Evolutionary conservation across 2,113 vertebrate species (phyloP), one percentile per base, ranked within the genome.

Genomic region (Gasterosteus nipponicus): DNA sequence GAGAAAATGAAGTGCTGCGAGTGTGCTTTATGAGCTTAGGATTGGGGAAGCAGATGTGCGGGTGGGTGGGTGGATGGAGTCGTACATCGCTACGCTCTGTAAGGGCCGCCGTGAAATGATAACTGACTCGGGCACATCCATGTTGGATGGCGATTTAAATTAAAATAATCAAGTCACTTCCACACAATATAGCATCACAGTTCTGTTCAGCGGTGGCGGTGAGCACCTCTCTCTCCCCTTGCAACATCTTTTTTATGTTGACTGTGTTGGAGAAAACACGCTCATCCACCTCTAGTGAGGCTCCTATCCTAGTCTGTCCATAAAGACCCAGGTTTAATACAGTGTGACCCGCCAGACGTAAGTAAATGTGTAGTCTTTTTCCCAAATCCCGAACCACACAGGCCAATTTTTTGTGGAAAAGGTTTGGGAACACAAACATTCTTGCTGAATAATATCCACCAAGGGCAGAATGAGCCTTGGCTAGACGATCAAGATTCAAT

Each of bases 121-220:
- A 61, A 61, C 62, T 63, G 66, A 75, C 59, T 67, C 35, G 14
- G 16, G 68, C 57, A 51, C 33, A 46, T 60, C 31, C 76, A 65
- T 81, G 83, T 86, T 82, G 83, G 73, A 66, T 83, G 57, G 54
- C 65, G 75, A 63, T 81, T 87, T 91, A 84, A 80, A 89, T 87
- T 70, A 73, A 78, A 86, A 92, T 81, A 84, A 88, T 88, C 78
- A 47, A 76, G 75, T 84, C 87, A 60, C 83, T 88, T 78, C 1
- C 22, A 14, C 69, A 81, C 76, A 81, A 67, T 73, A 65, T 29
- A 64, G 61, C 61, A 58, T 31, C 73, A 78, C 77, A 59, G 67
- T 69, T 85, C 82, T 86, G 67, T 80, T 71, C 75, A 69, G 69
- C 26, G 15, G 75, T 82, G 86, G 73, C 38, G 22, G 69, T 78